These are phyloP conservation scores for Diabrotica balteata DNA, from an alignment of 2,888 invertebrate species.

Conservation along the genomic window DNA sequence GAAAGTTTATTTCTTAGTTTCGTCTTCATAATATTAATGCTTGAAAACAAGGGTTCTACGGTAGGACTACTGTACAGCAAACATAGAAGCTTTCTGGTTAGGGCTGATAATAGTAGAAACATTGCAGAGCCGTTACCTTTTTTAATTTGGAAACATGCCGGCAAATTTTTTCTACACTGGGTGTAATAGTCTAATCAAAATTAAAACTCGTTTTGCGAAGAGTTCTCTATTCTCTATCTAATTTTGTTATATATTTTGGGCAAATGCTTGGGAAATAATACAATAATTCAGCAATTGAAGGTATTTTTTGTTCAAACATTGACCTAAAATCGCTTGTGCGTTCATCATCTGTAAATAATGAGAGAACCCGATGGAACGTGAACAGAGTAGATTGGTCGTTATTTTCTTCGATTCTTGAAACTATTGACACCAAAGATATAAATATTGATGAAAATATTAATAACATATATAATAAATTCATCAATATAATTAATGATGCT, in stretches of 20 bases:
- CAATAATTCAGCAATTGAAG: constrained; percentile 17
- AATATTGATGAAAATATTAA: too few species aligned
- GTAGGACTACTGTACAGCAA: not conserved
- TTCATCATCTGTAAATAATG: not conserved
- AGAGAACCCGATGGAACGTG: too few species aligned
- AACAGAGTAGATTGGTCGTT: too few species aligned
- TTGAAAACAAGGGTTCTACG: too few species aligned
- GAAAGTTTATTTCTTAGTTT: constrained; percentile 5
- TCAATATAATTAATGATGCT: too few species aligned
- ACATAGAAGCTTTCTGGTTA: constrained; percentile 10
- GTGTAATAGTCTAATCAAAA: constrained; percentile 14
- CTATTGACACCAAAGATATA: too few species aligned
- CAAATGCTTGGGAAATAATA: constrained; percentile 16
- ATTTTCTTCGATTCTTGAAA: too few species aligned
- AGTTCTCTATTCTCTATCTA: too few species aligned
- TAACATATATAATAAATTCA: too few species aligned
- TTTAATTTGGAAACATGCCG: too few species aligned
- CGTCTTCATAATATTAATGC: constrained; percentile 10
- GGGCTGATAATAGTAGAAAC: constrained; percentile 13
- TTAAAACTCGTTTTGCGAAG: not conserved
- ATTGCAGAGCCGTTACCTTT: constrained; percentile 1
- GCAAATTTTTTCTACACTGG: not conserved
- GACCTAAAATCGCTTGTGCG: constrained; percentile 6
- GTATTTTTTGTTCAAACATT: not conserved
- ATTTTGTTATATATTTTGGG: constrained; percentile 1